A percentile compares a stretch with the other conserved stretches of the same genome.
Conservation (phyloP, 2,797 vertebrate species). For the Rachycentron canadum region DNA sequence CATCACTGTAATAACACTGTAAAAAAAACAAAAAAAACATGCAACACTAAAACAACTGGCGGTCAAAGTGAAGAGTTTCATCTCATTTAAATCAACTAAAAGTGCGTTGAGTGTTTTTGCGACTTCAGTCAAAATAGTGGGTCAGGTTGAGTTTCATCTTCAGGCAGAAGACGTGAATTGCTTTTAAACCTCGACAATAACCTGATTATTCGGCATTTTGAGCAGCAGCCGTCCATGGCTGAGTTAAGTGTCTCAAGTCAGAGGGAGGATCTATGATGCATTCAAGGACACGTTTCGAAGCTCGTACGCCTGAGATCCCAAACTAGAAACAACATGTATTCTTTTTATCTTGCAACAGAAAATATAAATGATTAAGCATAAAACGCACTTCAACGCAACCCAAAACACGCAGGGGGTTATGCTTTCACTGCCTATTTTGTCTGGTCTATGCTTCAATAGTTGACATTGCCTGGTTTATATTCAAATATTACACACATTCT, state of each 20-base stretch:
- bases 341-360: neutral
- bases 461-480: too few relatives aligned
- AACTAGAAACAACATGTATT: neutral
- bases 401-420: too few relatives aligned
- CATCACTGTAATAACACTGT: neutral
- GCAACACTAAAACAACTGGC: neutral
- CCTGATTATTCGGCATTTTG: neutral
- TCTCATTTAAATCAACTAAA: neutral
- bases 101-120: neutral
- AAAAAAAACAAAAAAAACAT: neutral
- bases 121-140: rapidly evolving
- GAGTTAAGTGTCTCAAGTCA: slow-evolving; percentile 16
- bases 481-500: too few relatives aligned
- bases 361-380: neutral
- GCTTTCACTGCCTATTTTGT: neutral
- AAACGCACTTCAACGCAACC: neutral
- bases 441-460: too few relatives aligned
- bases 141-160: neutral
- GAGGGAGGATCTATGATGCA: slow-evolving; percentile 30
- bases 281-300: neutral
- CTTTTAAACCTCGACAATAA: too few relatives aligned
- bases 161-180: neutral
- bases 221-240: neutral
- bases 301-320: neutral
- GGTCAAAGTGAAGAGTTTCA: neutral